These are phyloP conservation scores for Acronicta leporina DNA, from an alignment of 2,888 invertebrate genomes.

Conservation along the genomic window DNA sequence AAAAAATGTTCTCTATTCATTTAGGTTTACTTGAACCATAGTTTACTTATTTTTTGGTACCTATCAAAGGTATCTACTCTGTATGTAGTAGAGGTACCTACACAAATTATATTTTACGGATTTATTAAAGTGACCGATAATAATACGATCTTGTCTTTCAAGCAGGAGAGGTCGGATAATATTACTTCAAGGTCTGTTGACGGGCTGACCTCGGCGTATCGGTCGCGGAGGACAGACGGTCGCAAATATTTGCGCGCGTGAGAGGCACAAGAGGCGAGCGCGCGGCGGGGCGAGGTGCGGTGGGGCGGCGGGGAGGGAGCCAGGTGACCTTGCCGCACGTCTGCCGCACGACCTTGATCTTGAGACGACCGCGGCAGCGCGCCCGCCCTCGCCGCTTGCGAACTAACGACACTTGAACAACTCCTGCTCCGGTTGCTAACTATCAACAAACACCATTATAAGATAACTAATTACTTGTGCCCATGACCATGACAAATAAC, in stretches of 20 bases:
- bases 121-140: constrained; percentile 72
- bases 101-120: constrained; percentile 39
- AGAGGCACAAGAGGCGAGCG: constrained; percentile 67
- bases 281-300: constrained; percentile 55
- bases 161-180: constrained; percentile 83
- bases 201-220: constrained; percentile 88
- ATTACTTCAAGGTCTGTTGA: constrained; percentile 86
- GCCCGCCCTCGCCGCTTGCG: constrained; percentile 66
- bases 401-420: constrained; percentile 64
- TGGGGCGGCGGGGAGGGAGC: constrained; percentile 57
- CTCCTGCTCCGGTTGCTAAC: constrained; percentile 72
- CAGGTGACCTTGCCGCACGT: constrained; percentile 85
- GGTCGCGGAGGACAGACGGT: constrained; percentile 88
- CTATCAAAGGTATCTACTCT: background rate
- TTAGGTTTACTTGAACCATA: background rate
- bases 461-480: constrained; percentile 39
- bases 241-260: constrained; percentile 87
- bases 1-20: too few relatives aligned
- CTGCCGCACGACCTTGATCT: constrained; percentile 87
- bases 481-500: too few relatives aligned
- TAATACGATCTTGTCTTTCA: constrained; percentile 78
- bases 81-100: constrained; percentile 20
- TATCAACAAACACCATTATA: constrained; percentile 48
- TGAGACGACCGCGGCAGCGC: constrained; percentile 85
- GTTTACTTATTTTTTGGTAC: background rate